Percentiles rank a stretch among this genome's conserved stretches.
phyloP scores from a whole-genome alignment of 1,140 invertebrate species.

The Anastrepha ludens region DNA sequence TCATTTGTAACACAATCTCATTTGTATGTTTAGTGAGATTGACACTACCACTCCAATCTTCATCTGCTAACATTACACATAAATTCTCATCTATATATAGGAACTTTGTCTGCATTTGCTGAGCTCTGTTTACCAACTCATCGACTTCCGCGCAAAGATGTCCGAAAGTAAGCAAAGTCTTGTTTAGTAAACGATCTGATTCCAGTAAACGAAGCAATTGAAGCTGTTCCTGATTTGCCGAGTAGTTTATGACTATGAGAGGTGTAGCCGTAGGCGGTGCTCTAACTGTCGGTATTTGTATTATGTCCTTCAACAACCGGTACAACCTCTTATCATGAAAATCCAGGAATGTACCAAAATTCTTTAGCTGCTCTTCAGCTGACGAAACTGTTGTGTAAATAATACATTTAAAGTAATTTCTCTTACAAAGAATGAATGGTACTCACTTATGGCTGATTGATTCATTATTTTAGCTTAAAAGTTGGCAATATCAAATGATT shows the following conservation, averaged over 20 bases:
- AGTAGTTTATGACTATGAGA: conserved; percentile 54
- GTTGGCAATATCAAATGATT: not conserved
- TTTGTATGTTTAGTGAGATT: conserved; percentile 1
- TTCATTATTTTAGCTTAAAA: conserved; percentile 35
- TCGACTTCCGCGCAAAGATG: conserved; percentile 86
- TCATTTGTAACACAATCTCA: conserved; percentile 63
- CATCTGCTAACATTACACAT: conserved; percentile 57
- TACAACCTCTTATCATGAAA: conserved; percentile 63
- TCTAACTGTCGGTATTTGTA: not conserved
- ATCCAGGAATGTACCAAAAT: conserved; percentile 68
- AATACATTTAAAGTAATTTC: not conserved
- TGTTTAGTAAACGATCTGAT: conserved; percentile 87
- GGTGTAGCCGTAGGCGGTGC: not conserved
- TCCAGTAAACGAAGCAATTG: conserved; percentile 82
- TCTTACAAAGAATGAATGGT: not conserved
- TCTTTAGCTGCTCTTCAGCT: conserved; percentile 68
- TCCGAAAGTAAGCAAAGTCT: conserved; percentile 87
- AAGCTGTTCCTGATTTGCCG: conserved; percentile 77
- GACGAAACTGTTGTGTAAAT: conserved; percentile 62
- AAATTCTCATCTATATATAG: conserved; percentile 73
- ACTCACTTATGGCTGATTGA: conserved; percentile 55
- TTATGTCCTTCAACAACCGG: conserved; percentile 56
- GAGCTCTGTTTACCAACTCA: conserved; percentile 81
- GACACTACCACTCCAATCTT: not conserved
- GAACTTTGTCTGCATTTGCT: conserved; percentile 77